Evolutionary conservation across 2,797 vertebrate genomes (phyloP).

Genomic region (Aselliscus stoliczkanus): DNA sequence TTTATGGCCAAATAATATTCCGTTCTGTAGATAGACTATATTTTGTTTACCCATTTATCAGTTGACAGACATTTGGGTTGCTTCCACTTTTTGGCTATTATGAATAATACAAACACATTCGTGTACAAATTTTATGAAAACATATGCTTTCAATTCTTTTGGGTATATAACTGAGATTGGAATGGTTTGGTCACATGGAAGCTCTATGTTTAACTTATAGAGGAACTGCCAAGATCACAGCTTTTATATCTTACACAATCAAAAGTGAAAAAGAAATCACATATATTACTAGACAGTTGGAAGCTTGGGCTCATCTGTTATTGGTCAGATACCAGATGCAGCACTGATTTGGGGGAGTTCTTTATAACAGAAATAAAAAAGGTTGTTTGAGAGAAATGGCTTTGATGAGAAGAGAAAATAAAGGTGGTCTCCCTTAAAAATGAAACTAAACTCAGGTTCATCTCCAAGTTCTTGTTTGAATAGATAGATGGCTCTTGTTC

Average conservation of each 20-base stretch:
- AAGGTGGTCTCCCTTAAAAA: conserved; percentile 47
- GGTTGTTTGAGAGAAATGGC: not conserved
- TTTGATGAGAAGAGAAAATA: conserved; percentile 58
- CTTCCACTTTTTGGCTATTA: not conserved
- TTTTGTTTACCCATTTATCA: not conserved
- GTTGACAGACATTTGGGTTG: not conserved
- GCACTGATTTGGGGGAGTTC: not conserved
- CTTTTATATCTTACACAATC: conserved; percentile 51
- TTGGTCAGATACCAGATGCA: not conserved
- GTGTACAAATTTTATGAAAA: not conserved
- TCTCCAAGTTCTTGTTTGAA: not conserved
- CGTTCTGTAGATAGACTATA: not conserved
- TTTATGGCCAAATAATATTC: not conserved
- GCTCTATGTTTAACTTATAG: conserved; percentile 28
- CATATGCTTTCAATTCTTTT: conserved; percentile 14
- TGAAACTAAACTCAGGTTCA: conserved; percentile 13
- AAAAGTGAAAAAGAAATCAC: conserved; percentile 32
- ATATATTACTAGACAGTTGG: not conserved
- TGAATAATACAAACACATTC: conserved; percentile 34
- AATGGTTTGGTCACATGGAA: not conserved
- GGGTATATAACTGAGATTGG: not conserved
- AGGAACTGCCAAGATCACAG: conserved; percentile 32
- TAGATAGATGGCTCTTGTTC: not conserved
- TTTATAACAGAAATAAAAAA: not conserved
- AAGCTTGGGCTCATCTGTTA: not conserved